These are phyloP conservation scores for Porites lobata DNA, from an alignment of 92 coral and sea anemone species.

Conservation along the genomic window DNA sequence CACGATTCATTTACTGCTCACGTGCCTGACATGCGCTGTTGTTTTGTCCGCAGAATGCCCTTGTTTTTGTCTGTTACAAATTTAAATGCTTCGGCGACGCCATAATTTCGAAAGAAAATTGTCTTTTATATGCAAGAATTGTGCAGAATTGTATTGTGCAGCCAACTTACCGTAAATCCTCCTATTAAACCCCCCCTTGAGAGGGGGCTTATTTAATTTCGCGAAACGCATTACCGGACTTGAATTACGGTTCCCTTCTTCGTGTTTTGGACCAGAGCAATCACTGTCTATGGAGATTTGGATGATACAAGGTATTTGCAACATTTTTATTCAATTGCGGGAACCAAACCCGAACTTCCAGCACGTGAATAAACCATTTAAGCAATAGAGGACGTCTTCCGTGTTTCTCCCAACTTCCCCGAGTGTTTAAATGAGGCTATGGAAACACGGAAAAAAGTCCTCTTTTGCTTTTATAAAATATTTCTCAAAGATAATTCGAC, in stretches of 20 bases:
- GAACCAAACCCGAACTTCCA: constrained; percentile 14
- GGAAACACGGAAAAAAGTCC: constrained; percentile 12
- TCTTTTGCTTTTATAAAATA: constrained; percentile 12
- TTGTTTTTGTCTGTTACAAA: constrained; percentile 10
- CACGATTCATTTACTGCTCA: constrained; percentile 3
- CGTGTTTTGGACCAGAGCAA: constrained; percentile 18
- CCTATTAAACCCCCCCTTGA: constrained; percentile 10
- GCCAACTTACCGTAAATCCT: constrained; percentile 9
- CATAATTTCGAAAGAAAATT: constrained; percentile 13
- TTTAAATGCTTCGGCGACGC: constrained; percentile 7
- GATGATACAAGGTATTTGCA: constrained; percentile 13
- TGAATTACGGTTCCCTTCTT: constrained; percentile 12
- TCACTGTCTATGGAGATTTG: constrained; percentile 16
- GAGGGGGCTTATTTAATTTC: constrained; percentile 11
- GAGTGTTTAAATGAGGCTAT: constrained; percentile 12
- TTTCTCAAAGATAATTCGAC: constrained; percentile 15
- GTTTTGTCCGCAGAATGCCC: constrained; percentile 8
- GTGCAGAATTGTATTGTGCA: constrained; percentile 5
- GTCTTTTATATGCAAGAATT: constrained; percentile 4
- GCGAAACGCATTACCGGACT: constrained; percentile 19
- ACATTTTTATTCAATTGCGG: constrained; percentile 7
- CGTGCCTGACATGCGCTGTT: constrained; percentile 19
- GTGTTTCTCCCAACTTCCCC: constrained; percentile 16
- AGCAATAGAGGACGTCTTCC: not conserved
- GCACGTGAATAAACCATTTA: constrained; percentile 13